These are phyloP conservation scores for Alentia gelatinosa DNA, from an alignment of 2,888 invertebrate species.

Conservation along the genomic window DNA sequence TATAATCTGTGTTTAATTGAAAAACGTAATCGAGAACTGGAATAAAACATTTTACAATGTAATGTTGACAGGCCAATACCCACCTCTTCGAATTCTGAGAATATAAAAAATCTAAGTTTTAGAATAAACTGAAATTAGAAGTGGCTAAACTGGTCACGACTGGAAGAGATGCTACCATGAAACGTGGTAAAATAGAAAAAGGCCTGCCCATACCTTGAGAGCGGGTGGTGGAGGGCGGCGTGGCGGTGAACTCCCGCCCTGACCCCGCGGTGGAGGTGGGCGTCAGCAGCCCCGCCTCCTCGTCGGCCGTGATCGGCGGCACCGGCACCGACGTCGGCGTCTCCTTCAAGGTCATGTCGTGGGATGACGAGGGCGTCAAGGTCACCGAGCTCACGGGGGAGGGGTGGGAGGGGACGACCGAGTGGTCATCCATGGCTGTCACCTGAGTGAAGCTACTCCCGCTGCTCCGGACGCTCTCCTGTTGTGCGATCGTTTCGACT, in stretches of 20 bases:
- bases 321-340: constrained; percentile 74
- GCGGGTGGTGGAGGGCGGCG: neutral
- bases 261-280: neutral
- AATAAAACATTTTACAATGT: too few species aligned
- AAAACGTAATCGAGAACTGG: too few species aligned
- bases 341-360: constrained; percentile 54
- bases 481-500: neutral
- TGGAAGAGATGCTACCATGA: too few species aligned
- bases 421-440: constrained; percentile 70
- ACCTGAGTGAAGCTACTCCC: constrained; percentile 74
- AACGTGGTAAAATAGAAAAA: neutral
- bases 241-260: neutral
- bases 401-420: constrained; percentile 68
- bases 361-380: constrained; percentile 67
- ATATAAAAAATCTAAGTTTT: too few species aligned
- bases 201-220: neutral
- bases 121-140: too few species aligned
- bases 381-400: constrained; percentile 69
- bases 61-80: too few species aligned
- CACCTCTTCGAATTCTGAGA: too few species aligned
- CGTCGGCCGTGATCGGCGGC: constrained; percentile 69
- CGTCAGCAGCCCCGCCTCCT: constrained; percentile 66
- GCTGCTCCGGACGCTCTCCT: constrained; percentile 62
- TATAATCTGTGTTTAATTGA: too few species aligned
- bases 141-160: too few species aligned